A percentile compares a stretch with the other conserved stretches of the same genome.
These are phyloP conservation scores for Pristionchus maxplancki DNA, from an alignment of 2,888 invertebrate genomes.

Conservation along the genomic window DNA sequence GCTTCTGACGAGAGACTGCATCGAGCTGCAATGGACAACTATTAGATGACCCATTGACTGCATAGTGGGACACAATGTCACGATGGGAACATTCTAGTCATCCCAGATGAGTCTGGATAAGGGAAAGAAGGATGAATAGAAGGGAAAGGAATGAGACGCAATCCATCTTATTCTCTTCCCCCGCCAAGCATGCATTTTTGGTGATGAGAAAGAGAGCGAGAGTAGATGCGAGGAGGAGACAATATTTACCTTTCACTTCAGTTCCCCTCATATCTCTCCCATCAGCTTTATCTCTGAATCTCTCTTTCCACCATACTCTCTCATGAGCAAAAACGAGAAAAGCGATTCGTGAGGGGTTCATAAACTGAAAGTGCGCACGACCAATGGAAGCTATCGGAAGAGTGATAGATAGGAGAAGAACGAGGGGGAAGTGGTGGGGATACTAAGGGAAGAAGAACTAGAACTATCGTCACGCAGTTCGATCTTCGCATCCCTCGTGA, in stretches of 20 bases:
- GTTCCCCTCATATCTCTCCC: not conserved
- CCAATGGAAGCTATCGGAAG: not conserved
- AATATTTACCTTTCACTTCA: conserved; percentile 38
- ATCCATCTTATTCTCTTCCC: not conserved
- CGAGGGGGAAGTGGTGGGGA: not conserved
- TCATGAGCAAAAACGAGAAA: not conserved
- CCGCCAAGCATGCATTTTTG: not conserved
- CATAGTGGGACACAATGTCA: not conserved
- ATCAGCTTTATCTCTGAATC: not conserved
- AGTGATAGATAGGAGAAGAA: not conserved
- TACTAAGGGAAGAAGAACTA: not conserved
- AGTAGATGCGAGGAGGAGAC: conserved; percentile 19
- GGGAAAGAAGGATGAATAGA: not conserved
- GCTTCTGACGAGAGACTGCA: conserved; percentile 70
- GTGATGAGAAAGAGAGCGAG: not conserved
- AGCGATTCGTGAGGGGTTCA: not conserved
- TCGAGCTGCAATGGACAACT: conserved; percentile 64
- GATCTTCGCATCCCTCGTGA: not conserved
- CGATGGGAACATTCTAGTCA: not conserved
- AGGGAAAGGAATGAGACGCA: not conserved
- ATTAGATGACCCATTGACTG: not conserved
- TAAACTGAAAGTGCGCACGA: conserved; percentile 39
- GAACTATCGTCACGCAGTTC: not conserved
- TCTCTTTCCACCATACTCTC: conserved; percentile 2
- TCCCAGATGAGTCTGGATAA: not conserved